A percentile compares a stretch with the other conserved stretches of the same genome.
phyloP scores from a whole-genome alignment of 2,113 vertebrate species.

The Rhineura floridana region DNA sequence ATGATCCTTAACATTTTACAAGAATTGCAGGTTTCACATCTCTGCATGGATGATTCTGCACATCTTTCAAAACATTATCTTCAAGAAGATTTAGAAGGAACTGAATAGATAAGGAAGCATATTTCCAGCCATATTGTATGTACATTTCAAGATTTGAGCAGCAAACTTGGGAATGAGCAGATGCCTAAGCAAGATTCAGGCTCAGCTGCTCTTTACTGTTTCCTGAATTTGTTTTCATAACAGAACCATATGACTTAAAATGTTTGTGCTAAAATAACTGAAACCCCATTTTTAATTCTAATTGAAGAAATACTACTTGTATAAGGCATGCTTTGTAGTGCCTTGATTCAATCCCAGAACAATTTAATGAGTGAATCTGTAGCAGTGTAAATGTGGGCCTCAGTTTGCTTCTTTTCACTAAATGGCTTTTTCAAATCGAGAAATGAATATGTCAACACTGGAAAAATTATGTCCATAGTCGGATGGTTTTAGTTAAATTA shows the following conservation, averaged over 20 bases:
- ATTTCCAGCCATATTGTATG: background rate
- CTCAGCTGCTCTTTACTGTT: background rate
- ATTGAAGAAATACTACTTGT: background rate
- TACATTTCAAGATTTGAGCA: constrained; percentile 2
- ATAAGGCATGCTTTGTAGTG: background rate
- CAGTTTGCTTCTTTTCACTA: background rate
- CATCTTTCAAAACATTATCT: background rate
- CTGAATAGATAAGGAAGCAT: background rate
- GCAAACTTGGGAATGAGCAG: background rate
- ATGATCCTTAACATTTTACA: background rate
- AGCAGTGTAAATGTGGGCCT: background rate
- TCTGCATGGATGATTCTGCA: background rate
- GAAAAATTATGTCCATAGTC: background rate
- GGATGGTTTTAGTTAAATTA: background rate
- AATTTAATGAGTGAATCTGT: background rate
- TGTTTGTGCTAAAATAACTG: background rate
- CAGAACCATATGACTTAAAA: background rate
- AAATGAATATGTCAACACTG: background rate
- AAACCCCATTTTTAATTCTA: background rate
- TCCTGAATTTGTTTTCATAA: background rate
- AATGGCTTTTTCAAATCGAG: background rate
- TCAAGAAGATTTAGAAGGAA: background rate
- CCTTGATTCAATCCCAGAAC: background rate
- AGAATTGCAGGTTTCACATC: background rate
- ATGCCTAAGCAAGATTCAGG: background rate